Evolutionary conservation across 2,888 invertebrate species (phyloP), one percentile per base, ranked within the genome.

Genomic region (Nesidiocoris tenuis): DNA sequence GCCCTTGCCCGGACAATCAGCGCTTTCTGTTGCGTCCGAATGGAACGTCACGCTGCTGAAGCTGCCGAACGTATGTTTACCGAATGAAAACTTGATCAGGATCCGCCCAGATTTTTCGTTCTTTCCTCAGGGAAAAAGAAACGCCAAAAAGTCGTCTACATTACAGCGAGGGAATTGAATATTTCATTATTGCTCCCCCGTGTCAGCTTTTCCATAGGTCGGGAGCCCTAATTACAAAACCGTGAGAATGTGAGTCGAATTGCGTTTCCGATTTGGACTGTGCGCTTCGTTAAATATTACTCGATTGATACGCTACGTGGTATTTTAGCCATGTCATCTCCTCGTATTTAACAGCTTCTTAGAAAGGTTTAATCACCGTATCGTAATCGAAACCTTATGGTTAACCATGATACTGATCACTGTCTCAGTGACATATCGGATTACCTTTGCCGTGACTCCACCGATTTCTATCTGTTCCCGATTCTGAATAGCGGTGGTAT

Each of bases 41-140:
- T 17, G 18, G 19, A 65, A 65, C 24, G 39, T 66, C 55, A 21
- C 55, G 19, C 55, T 17, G 54, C 22, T 55, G 22, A 39, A 39
- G 21, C 67, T 54, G 55, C 67, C 54, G 54, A 67, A 22, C 55
- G 67, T 55, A 55, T 67, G 21, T 55, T 67, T 67, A 67, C 55
- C 39, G 21, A 12, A 67, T 67, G 67, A 67, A 67, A 67, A 67
- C 55, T 67, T 67, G 55, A 67, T 67, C 55, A 3, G 55, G 67
- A n/a, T 56, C 21, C 67, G 67, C 67, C 67, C 67, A 18, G 67
- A 67, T 67, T 67, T 67, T 3, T 39, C 12, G 5, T 3, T 7
- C 39, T 39, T 39, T 39, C 39, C 67, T 55, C 22, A 67, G 54
- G 67, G 56, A 56, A 54, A 21, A 65, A 25, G 23, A 22, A 63